phyloP scores from a whole-genome alignment of 2,113 vertebrate species.

The Buteo buteo region DNA sequence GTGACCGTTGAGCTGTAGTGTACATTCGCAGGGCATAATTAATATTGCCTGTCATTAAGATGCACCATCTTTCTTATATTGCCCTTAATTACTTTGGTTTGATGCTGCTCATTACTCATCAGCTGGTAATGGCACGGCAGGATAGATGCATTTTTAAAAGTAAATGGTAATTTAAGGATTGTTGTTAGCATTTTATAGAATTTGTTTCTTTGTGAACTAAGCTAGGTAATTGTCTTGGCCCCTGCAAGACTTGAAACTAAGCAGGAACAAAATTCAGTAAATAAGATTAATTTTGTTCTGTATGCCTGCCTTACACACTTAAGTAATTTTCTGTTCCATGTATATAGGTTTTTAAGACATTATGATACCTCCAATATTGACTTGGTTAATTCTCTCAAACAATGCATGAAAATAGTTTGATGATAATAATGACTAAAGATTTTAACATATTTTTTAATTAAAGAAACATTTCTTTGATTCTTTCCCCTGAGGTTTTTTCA shows the following conservation, averaged over 20 bases:
- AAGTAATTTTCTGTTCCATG: not conserved
- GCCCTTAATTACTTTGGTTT: not conserved
- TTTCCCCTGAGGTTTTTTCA: not conserved
- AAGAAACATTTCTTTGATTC: not conserved
- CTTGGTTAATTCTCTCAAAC: not conserved
- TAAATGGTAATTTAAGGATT: not conserved
- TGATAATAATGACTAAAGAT: not conserved
- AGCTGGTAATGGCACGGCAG: not conserved
- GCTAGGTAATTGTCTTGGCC: not conserved
- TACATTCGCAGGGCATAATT: not conserved
- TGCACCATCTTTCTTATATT: not conserved
- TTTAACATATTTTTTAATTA: constrained; percentile 20
- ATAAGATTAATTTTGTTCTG: not conserved
- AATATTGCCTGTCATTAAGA: not conserved
- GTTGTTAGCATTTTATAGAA: not conserved
- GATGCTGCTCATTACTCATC: not conserved
- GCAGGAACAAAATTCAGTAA: not conserved
- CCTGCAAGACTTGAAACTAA: not conserved
- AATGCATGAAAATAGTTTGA: not conserved
- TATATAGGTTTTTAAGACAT: constrained; percentile 16
- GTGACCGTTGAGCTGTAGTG: not conserved
- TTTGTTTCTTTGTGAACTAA: not conserved
- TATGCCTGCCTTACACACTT: not conserved
- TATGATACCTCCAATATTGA: not conserved
- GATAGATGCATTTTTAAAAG: not conserved